These are phyloP conservation scores for Mactra quadrangularis DNA, from an alignment of 1,140 invertebrate species.

Conservation along the genomic window DNA sequence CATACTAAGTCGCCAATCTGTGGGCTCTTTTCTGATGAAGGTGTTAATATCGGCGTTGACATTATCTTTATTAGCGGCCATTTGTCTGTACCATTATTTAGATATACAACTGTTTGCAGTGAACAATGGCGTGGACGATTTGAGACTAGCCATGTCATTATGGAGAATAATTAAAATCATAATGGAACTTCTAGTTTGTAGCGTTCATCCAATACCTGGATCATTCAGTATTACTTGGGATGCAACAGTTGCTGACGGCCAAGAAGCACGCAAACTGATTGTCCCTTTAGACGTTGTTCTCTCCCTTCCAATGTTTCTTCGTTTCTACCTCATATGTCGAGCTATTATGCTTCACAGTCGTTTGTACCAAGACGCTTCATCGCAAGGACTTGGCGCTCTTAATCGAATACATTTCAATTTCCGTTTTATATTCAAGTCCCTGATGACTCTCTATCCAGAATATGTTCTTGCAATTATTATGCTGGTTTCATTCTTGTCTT, in stretches of 20 bases:
- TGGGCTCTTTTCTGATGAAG: constrained; percentile 77
- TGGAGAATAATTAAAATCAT: constrained; percentile 70
- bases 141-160: constrained; percentile 76
- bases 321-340: constrained; percentile 80
- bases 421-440: constrained; percentile 82
- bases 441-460: constrained; percentile 83
- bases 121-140: constrained; percentile 82
- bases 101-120: constrained; percentile 79
- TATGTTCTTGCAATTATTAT: constrained; percentile 81
- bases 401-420: constrained; percentile 82
- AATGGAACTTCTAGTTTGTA: constrained; percentile 79
- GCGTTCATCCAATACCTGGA: constrained; percentile 82
- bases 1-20: constrained; percentile 59
- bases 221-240: constrained; percentile 65
- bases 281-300: constrained; percentile 79
- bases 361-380: constrained; percentile 81
- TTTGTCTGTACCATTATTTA: constrained; percentile 78
- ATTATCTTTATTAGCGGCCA: constrained; percentile 74
- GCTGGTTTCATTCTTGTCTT: constrained; percentile 76
- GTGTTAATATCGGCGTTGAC: constrained; percentile 77
- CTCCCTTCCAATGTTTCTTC: constrained; percentile 82
- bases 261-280: constrained; percentile 34
- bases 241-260: constrained; percentile 64
- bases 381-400: constrained; percentile 82
- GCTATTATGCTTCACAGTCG: constrained; percentile 81